These are phyloP conservation scores for Labia minor DNA, from an alignment of 2,888 invertebrate genomes.

Conservation along the genomic window DNA sequence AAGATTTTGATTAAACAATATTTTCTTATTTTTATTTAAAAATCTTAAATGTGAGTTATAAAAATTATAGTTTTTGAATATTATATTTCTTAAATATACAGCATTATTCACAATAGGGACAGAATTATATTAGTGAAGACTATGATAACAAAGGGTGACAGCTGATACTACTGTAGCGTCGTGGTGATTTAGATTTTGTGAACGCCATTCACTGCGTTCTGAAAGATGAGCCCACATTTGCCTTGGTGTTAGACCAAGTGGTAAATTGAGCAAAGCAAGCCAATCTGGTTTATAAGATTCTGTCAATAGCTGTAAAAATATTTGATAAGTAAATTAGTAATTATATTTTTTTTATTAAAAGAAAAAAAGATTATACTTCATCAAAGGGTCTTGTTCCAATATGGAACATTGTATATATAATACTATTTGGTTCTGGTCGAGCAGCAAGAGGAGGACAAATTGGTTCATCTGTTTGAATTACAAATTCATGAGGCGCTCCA, in stretches of 20 bases:
- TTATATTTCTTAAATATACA: too few species aligned
- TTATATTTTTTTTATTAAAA: not conserved
- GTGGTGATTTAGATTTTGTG: conserved; percentile 74
- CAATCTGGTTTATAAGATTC: conserved; percentile 30
- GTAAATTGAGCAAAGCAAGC: conserved; percentile 59
- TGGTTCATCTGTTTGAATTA: conserved; percentile 34
- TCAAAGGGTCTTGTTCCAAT: conserved; percentile 65
- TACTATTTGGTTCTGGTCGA: conserved; percentile 25
- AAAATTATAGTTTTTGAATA: too few species aligned
- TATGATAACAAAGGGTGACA: conserved; percentile 50
- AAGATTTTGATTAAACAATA: too few species aligned
- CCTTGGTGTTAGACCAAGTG: conserved; percentile 20
- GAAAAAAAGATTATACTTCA: conserved; percentile 44
- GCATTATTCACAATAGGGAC: too few species aligned
- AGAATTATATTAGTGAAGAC: not conserved
- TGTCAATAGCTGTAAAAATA: conserved; percentile 28
- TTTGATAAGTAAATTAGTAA: not conserved
- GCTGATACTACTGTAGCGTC: conserved; percentile 78
- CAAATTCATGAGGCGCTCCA: conserved; percentile 30
- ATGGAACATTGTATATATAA: conserved; percentile 69
- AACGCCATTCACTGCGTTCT: conserved; percentile 21
- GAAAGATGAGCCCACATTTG: conserved; percentile 23
- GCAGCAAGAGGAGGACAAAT: conserved; percentile 24
- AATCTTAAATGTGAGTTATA: too few species aligned
- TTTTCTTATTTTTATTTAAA: too few species aligned